phyloP scores from a whole-genome alignment of 2,113 vertebrate genomes.

The Pelobates fuscus region DNA sequence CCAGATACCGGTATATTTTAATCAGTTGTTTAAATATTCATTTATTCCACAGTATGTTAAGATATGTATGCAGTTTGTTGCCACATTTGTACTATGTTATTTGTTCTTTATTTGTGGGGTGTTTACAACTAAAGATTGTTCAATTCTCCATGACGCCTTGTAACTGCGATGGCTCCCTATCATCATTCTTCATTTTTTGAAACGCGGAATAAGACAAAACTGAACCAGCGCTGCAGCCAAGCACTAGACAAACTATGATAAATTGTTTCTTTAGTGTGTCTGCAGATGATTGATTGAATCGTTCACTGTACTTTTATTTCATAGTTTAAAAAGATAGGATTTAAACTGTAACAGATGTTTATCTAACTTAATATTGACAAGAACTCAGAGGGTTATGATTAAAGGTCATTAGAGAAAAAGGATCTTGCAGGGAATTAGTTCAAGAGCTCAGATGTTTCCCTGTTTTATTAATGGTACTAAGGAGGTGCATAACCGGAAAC shows the following conservation, averaged over 20 bases:
- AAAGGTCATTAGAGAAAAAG: conserved; percentile 33
- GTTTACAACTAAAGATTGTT: background rate
- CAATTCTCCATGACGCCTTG: background rate
- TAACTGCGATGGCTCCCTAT: too few relatives aligned
- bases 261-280: conserved; percentile 14
- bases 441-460: conserved; percentile 35
- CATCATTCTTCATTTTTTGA: background rate
- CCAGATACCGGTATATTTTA: too few relatives aligned
- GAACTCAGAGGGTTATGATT: conserved; percentile 39
- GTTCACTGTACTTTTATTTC: conserved; percentile 23
- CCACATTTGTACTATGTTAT: too few relatives aligned
- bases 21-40: too few relatives aligned
- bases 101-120: background rate
- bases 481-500: conserved; percentile 18
- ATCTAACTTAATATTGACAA: conserved; percentile 35
- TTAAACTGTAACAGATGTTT: conserved; percentile 38
- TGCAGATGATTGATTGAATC: conserved; percentile 18
- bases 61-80: too few relatives aligned
- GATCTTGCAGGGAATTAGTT: conserved; percentile 24
- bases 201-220: background rate
- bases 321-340: conserved; percentile 34
- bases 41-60: too few relatives aligned
- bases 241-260: background rate
- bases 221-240: background rate
- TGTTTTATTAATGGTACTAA: conserved; percentile 31